Evolutionary conservation across 30 jellyfish, hydroid and myxozoan genomes (phyloP).

Genomic region (Phacellophora camtschatica): DNA sequence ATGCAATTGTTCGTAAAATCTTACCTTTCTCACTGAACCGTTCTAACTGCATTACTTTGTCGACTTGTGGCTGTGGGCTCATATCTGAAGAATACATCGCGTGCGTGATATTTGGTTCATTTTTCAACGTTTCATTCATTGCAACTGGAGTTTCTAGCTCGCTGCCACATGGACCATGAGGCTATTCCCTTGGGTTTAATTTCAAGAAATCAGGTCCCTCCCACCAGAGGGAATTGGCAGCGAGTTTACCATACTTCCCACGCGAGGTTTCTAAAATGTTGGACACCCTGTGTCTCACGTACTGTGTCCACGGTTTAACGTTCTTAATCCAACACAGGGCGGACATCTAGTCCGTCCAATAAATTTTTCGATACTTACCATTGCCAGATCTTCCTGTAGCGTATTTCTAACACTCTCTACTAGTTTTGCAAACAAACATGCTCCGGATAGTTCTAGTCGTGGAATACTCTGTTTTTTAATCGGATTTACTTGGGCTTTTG

Average conservation of each 20-base stretch:
- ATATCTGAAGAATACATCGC: too few species aligned
- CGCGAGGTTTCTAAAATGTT: not conserved
- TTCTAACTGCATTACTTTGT: not conserved
- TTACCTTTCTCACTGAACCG: not conserved
- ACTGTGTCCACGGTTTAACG: not conserved
- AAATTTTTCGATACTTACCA: not conserved
- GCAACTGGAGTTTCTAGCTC: not conserved
- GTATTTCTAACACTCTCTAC: not conserved
- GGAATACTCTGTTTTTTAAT: constrained; percentile 60
- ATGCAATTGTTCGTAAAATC: not conserved
- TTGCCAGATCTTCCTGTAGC: not conserved
- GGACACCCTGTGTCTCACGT: not conserved
- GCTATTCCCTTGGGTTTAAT: not conserved
- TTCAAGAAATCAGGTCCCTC: not conserved
- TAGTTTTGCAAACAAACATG: not conserved
- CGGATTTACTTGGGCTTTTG: constrained; percentile 80
- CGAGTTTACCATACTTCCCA: not conserved
- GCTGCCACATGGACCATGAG: not conserved
- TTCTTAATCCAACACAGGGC: constrained; percentile 47
- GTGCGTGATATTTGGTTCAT: not conserved
- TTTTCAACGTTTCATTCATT: not conserved
- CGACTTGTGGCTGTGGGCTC: too few species aligned
- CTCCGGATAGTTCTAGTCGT: constrained; percentile 71
- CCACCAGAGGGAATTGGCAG: constrained; percentile 10
- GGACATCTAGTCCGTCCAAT: constrained; percentile 38